Evolutionary conservation across 2,888 invertebrate species (phyloP), one percentile per base, ranked within the genome.

Genomic region (Pachydiplax longipennis): DNA sequence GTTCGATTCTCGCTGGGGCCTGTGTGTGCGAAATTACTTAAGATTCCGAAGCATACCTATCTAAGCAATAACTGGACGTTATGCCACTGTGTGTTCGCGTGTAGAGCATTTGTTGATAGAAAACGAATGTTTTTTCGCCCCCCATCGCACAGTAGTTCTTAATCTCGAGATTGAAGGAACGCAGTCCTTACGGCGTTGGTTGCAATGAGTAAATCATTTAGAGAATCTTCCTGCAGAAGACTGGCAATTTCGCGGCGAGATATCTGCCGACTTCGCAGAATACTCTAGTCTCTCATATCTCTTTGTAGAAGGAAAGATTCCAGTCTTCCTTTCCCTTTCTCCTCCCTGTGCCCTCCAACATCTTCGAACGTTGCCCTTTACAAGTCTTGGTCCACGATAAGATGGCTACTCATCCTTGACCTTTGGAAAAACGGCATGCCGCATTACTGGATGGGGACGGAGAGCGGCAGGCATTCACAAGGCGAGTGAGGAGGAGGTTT

Each of bases 291-390:
- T 65, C 65, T 65, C 22, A 18, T 65, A n/a, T 65, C 65, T 65
- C 22, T n/a, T 65, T 10, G 65, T 65, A n/a, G 25, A 65, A n/a
- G 65, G 65, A 65, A 65, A 65, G 65, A 65, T 65, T 65, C 65
- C 65, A 65, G 65, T 12, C 73, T 22, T 73, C 73, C 73, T 73
- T 73, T 61, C 61, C 61, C 37, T 37, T 37, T 61, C 61, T n/a
- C 37, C 12, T 37, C 35, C 31, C 15, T n/a, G 3, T 61, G 53
- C 35, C 87, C 22, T 83, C 58, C 87, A 61, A 65, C 87, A 22
- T n/a, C 87, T 87, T 87, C 87, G 87, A 65, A 87, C 87, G 87
- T 87, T 87, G 87, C 87, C 87, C 87, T 87, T 87, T 61, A 87
- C 87, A 65, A 58, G 87, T 87, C 87, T 37, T 87, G 87, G 35